Percentiles rank a stretch among this genome's conserved stretches.
Evolutionary conservation across 2,113 vertebrate species (phyloP).

Genomic region (Halichoeres trimaculatus): DNA sequence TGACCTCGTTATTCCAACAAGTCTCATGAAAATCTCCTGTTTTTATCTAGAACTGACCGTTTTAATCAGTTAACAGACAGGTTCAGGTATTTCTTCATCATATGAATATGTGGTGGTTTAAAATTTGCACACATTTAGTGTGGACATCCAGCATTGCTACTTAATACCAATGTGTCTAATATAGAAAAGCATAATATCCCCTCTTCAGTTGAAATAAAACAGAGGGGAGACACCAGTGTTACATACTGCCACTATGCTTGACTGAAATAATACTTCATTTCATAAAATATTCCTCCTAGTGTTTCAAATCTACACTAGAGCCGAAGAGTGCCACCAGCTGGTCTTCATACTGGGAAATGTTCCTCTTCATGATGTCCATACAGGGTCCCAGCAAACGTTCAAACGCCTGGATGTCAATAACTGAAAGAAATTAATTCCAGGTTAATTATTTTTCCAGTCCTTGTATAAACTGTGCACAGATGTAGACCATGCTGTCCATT

Average conservation of each 20-base stretch:
- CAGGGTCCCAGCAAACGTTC: conserved; percentile 96
- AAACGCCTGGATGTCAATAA: conserved; percentile 96
- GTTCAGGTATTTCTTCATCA: no score
- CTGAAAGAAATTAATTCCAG: conserved; percentile 70
- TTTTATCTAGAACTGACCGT: no score
- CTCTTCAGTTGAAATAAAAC: conserved; percentile 1
- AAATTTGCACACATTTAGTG: no score
- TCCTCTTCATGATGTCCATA: conserved; percentile 99
- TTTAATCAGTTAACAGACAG: no score
- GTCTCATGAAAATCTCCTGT: no score
- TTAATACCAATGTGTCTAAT: no score
- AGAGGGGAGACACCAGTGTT: neutral
- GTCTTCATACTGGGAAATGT: conserved; percentile 94
- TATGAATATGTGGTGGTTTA: no score
- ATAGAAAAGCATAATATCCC: no score
- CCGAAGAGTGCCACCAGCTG: conserved; percentile 95
- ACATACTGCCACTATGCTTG: conserved; percentile 1
- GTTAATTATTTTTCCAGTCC: neutral
- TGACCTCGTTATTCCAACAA: no score
- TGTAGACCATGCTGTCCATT: neutral
- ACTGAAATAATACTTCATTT: neutral
- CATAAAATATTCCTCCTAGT: conserved; percentile 33
- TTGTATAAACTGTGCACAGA: no score
- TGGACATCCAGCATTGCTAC: no score
- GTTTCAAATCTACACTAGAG: conserved; percentile 89